Evolutionary conservation across 2,113 vertebrate species (phyloP).

Genomic region (Elephantulus edwardii): DNA sequence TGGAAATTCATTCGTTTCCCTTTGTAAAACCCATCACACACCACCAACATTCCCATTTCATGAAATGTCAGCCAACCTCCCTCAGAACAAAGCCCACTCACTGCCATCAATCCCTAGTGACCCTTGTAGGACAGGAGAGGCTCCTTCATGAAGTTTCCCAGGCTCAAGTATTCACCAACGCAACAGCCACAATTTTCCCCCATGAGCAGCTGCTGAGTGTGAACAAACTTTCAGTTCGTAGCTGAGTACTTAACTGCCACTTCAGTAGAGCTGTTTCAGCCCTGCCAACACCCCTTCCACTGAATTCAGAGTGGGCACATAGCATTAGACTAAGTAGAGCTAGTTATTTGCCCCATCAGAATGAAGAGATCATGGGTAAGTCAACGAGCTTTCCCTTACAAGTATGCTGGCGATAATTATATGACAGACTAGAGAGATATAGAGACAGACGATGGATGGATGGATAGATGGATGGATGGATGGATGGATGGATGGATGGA

Average conservation of each 20-base stretch:
- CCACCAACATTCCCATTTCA: not conserved
- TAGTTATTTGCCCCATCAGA: not conserved
- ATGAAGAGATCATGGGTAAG: not conserved
- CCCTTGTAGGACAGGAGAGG: no score
- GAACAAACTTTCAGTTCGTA: no score
- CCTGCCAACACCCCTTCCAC: not conserved
- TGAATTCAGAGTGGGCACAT: not conserved
- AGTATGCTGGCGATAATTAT: not conserved
- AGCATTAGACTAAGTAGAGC: not conserved
- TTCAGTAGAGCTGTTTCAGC: no score
- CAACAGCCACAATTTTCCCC: no score
- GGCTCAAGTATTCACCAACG: no score
- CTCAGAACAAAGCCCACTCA: no score
- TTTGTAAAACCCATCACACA: not conserved
- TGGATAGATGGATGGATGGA: not conserved
- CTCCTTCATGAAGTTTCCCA: no score
- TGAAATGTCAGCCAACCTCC: not conserved
- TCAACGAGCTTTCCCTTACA: not conserved
- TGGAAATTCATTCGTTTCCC: not conserved
- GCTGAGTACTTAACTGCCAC: no score
- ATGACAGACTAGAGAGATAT: not conserved
- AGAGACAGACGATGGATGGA: rapidly evolving
- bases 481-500: rapidly evolving
- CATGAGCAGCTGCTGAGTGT: no score
- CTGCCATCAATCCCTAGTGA: no score